These are phyloP conservation scores for Pagrus major DNA, from an alignment of 2,113 vertebrate species.

Conservation along the genomic window DNA sequence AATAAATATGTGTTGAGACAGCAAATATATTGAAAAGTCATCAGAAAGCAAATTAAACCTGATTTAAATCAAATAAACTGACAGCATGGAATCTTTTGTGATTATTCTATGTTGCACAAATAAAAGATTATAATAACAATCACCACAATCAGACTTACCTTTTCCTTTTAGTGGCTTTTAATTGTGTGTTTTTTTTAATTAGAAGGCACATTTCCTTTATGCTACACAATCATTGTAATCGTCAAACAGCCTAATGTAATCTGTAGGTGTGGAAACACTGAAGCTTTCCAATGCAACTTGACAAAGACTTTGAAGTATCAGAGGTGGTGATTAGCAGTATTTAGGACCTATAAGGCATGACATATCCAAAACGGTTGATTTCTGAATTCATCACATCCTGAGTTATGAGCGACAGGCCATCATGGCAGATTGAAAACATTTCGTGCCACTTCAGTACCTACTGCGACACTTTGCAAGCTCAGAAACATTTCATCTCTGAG, in stretches of 20 bases:
- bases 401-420: background rate
- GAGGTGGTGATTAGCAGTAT: background rate
- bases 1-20: background rate
- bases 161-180: background rate
- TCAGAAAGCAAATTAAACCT: background rate
- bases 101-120: conserved; percentile 19
- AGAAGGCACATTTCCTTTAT: conserved; percentile 23
- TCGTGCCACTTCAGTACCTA: background rate
- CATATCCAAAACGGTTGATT: background rate
- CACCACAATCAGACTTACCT: conserved; percentile 16
- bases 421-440: background rate
- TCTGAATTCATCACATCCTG: background rate
- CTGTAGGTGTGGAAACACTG: background rate
- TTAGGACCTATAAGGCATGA: background rate
- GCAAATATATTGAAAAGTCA: background rate
- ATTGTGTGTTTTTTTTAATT: background rate
- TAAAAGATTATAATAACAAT: conserved; percentile 40
- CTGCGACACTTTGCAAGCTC: background rate
- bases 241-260: conserved; percentile 4
- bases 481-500: conserved; percentile 16
- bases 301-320: background rate
- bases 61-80: background rate
- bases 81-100: background rate
- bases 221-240: conserved; percentile 34
- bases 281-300: background rate